Base-by-base conservation (phyloP, 2,113 vertebrate genomes). In the Xenotilapia caudafasciata region DNA sequence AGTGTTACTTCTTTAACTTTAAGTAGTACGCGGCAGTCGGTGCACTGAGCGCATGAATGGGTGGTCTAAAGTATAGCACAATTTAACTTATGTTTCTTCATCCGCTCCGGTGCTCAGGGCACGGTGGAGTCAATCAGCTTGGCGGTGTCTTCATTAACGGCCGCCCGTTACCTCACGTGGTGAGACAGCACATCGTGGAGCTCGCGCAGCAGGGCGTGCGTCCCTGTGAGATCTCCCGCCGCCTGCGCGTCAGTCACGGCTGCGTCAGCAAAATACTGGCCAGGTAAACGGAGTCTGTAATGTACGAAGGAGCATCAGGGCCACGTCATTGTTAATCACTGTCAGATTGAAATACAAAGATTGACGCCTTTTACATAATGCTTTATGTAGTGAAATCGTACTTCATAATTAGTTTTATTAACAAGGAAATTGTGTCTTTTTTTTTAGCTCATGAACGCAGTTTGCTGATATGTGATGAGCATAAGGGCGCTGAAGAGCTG, bases 121-220 rank as follows among this genome's bases (percentile, higher is more conserved):
- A 83, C 75, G 85, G 92, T 3, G 93, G 93, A 3, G 81, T 95
- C 53, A 95, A 95, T 90, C 94, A 95, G 85, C 94, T 95, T 53
- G 94, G 94, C 19, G 94, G 94, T 1, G 86, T 92, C 42, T 95
- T 95, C 84, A 83, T 95, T 17, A 94, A 94, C 89, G 94, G 94
- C 5, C 92, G 92, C 9, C 93, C 94, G 19, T 84, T 94, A 31
- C 94, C 93, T 38, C 77, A 87, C 55, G 54, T 73, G 68, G 79
- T 90, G 35, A 86, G 94, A 19, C 86, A 86, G 86, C 84, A 80
- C 60, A 95, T 95, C 31, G 92, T 95, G 91, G 94, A 94, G 53
- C 85, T 95, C 19, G 80, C 91, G 2, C 82, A 77, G 1, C 80
- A 13, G 28, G 94, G 94, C 19, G 89, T 89, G 83, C 93, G 94